Base-by-base conservation (phyloP, 37 sponge, comb jelly and placozoan species). In the Bolinopsis microptera region DNA sequence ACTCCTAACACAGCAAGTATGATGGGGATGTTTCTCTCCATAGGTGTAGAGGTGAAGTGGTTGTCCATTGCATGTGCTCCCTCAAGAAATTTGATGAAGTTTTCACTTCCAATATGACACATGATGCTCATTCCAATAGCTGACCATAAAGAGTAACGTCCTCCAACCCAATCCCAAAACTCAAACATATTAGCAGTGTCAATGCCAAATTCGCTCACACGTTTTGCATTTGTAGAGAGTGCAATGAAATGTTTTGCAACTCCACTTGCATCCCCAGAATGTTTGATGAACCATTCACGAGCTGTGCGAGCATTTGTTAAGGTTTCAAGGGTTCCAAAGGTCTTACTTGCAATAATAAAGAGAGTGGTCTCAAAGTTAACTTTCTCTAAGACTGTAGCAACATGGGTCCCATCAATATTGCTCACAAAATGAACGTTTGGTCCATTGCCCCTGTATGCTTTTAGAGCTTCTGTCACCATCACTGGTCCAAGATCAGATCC, bases 141-240 rank as follows among this genome's bases (percentile, higher is more conserved):
- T 61, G 97, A 96, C 99, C 99, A 99, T 67, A 99, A 94, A 31
- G 97, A 97, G 83, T 99, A 99, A 61, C 99, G 96, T 33, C 99
- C 99, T 68, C 99, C 99, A 9, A 99, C 99, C 99, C 99, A 99
- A 93, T 98, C 99, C 99, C 99, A 98, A 88, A 98, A 98, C 39
- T 76, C 96, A 93, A 97, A 99, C 99, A 97, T 99, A 94, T 97
- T 97, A 16, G 94, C 94, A 35, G 96, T 96, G 94, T 94, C 95
- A 69, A 99, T 99, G 23, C 99, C 99, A 94, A 99, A 99, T 39
- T 95, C 94, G 23, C 96, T 97, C 92, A 99, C 99, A 93, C 96
- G 22, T 26, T 35, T 33, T 94, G 96, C 96, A 95, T 99, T 99
- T 31, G 99, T 99, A 35, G 99, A 99, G 18, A 99, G 95, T 61